Evolutionary conservation across 2,888 invertebrate species (phyloP), one percentile per base, ranked within the genome.

Genomic region (Drosophila nigritarsus): DNA sequence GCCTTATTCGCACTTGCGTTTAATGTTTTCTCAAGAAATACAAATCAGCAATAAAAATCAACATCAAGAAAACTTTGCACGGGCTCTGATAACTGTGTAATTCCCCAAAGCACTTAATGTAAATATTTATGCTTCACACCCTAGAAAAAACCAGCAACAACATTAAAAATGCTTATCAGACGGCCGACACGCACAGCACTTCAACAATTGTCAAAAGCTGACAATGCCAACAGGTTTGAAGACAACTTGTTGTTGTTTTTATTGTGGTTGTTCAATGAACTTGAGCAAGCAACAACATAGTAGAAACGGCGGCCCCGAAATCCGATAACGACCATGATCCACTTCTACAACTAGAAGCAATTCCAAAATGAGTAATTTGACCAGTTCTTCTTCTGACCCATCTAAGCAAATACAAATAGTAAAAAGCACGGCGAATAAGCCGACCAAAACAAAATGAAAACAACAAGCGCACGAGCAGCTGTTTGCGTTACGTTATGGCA

Each of bases 141-240:
- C 67, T 24, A 63, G 15, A 34, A 48, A 58, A 61, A 34, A 42
- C 0, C 32, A 32, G 32, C 20, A 45, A 45, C 24, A 45, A 45
- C 24, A 49, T 15, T 11, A 36, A 32, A 29, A 54, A 38, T 48
- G 71, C 71, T 78, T 80, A 78, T 78, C 80, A 60, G 64, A 32
- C 29, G 18, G 42, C 8, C 54, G 18, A 34, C 70, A 75, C 60
- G 78, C 66, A 70, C 67, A 15, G 34, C 77, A 71, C 64, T 70
- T 82, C 73, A 69, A 55, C 54, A 53, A 38, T 51, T 65, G 48
- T 55, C n/a, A 27, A 27, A 60, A 63, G 36, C 42, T 61, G 69
- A 80, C 83, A 78, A 76, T 80, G 89, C 70, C 83, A 85, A 85
- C 89, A 88, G 82, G 84, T 86, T 80, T 80, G 51, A 65, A 58